phyloP scores from a whole-genome alignment of 1,140 invertebrate genomes.

The Myzus persicae region DNA sequence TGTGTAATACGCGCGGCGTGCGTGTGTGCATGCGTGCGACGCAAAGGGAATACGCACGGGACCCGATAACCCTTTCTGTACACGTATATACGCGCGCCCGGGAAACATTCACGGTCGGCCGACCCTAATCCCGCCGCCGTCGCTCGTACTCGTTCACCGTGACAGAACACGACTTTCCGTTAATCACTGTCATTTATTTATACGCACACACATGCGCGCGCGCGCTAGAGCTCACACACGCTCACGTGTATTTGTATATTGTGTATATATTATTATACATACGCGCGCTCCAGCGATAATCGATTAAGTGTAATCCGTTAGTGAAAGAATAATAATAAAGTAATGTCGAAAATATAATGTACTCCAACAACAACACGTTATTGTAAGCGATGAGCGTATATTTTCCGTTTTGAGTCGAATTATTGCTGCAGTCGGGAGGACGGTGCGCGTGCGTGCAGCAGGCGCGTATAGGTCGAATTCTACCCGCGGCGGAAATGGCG shows the following conservation, averaged over 20 bases:
- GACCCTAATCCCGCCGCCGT: conserved; percentile 48
- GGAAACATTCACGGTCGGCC: conserved; percentile 50
- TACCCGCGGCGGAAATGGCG: neutral
- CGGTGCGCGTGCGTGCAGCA: no score
- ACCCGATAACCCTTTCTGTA: conserved; percentile 46
- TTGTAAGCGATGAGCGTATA: neutral
- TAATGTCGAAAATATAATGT: neutral
- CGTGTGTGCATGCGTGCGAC: conserved; percentile 32
- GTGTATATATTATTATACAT: neutral
- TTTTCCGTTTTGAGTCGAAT: neutral
- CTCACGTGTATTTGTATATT: neutral
- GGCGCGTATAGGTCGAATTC: neutral
- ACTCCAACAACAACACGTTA: neutral
- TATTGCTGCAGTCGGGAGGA: no score
- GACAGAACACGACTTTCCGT: conserved; percentile 55
- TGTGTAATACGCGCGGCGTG: neutral
- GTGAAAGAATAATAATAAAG: neutral
- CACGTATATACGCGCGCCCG: neutral
- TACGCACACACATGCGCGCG: neutral
- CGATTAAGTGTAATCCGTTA: conserved; percentile 21
- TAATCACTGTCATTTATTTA: conserved; percentile 54
- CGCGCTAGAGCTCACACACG: neutral
- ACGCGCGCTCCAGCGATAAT: neutral
- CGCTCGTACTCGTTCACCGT: conserved; percentile 49
- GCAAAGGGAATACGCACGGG: conserved; percentile 47